Evolutionary conservation across 1,140 invertebrate genomes (phyloP), one percentile per base, ranked within the genome.

Genomic region (Bombyx mori): DNA sequence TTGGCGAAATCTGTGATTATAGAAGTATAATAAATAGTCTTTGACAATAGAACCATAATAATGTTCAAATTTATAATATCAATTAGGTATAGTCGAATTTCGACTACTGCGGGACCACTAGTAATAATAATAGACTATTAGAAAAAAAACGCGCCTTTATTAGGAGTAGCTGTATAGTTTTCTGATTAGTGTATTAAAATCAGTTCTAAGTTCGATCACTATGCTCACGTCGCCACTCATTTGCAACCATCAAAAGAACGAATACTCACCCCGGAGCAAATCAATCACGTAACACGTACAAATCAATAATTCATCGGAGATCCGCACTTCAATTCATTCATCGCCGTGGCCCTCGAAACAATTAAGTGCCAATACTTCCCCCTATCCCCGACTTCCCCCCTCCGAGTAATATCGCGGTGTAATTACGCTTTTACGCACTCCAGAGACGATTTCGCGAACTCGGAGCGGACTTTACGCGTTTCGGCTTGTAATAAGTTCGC

Each of bases 401-500:
- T 52, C 52, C 54, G 9, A 3, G 67, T 61, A 71, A 72, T 75
- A 75, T 73, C 63, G 63, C 60, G 54, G 57, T 60, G 73, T 80
- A 77, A 82, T 82, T 80, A 77, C 77, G 64, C 64, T 60, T 66
- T 79, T 71, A 75, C 71, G 67, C 52, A 61, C 57, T 35, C 56
- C 57, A 59, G 69, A 60, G 69, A 77, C 76, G 77, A 84, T 81
- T 84, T 82, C 78, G 80, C 81, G 72, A 68, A 73, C 71, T 80
- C 56, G 42, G 44, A 43, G n/a, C 51, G 18, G 56, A 56, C 55
- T 49, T 49, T 59, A 57, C 58, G 56, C 57, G 56, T 59, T 62
- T 66, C 51, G 56, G 56, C 55, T 54, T 54, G 62, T 66, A 64
- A 64, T 62, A 61, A 61, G 55, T 63, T 63, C 56, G 47, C 46